Percentiles rank a stretch among this genome's conserved stretches.
Conservation (phyloP, 2,113 vertebrate species). For the Vidua macroura region DNA sequence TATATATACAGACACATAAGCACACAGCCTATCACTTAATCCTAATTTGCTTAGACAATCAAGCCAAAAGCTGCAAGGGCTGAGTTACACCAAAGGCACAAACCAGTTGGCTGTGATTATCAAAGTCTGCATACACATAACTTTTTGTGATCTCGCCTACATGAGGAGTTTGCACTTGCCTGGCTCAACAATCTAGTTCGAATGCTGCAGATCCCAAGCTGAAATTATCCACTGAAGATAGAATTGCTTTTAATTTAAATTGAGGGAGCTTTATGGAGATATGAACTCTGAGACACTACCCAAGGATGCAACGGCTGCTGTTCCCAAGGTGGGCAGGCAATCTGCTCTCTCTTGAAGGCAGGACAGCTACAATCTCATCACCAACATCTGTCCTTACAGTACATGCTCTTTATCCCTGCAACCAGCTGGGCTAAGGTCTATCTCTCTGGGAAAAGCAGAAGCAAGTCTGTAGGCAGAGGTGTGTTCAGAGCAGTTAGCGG, state of each 20-base stretch:
- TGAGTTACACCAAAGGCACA: neutral
- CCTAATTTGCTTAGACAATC: neutral
- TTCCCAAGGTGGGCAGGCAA: neutral
- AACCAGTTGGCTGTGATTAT: neutral
- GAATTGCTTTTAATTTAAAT: neutral
- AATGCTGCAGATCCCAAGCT: neutral
- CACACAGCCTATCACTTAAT: neutral
- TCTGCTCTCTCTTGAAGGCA: neutral
- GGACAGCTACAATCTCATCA: neutral
- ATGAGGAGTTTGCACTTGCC: neutral
- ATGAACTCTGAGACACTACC: neutral
- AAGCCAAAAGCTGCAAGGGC: neutral
- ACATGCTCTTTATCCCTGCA: fast-evolving
- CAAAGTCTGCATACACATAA: neutral
- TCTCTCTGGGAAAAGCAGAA: neutral
- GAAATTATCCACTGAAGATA: neutral
- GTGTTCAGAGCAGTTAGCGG: neutral
- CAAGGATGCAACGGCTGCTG: neutral
- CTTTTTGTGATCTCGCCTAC: neutral
- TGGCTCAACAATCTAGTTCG: neutral
- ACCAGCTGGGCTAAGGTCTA: fast-evolving
- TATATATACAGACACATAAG: neutral
- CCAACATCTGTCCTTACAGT: fast-evolving
- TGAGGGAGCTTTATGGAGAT: neutral
- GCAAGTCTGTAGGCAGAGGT: neutral